Conservation (phyloP, 2,888 invertebrate species). For the Entomobrya multifasciata region DNA sequence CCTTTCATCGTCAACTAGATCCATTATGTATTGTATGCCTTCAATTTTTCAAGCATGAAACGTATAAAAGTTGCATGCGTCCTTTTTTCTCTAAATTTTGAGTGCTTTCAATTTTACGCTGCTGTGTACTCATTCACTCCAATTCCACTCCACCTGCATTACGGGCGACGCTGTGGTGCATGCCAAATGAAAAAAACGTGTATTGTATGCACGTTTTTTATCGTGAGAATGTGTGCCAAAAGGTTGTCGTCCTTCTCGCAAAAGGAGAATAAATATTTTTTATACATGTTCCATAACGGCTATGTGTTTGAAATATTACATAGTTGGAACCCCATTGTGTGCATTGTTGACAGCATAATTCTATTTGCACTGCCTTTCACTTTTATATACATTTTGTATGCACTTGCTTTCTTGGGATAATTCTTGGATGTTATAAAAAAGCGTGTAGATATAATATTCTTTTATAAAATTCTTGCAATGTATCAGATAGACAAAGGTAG, state of each 20-base stretch:
- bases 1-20: background rate
- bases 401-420: background rate
- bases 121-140: too few relatives aligned
- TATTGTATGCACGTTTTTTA: background rate
- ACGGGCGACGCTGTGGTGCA: background rate
- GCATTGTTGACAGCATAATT: too few relatives aligned
- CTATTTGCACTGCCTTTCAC: background rate
- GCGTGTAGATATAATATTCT: conserved; percentile 1
- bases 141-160: background rate
- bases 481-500: background rate
- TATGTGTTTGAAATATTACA: background rate
- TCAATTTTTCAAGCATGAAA: background rate
- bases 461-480: background rate
- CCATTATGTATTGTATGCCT: background rate
- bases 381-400: background rate
- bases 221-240: conserved; percentile 52
- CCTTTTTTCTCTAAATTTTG: background rate
- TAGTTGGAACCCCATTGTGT: background rate
- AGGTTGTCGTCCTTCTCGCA: conserved; percentile 60
- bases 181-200: background rate
- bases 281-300: background rate
- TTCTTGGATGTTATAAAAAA: background rate
- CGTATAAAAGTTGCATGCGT: background rate
- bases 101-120: conserved; percentile 17
- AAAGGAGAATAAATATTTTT: conserved; percentile 4